Conservation (phyloP, 2,113 vertebrate species). For the Notarius lentiginosus region DNA sequence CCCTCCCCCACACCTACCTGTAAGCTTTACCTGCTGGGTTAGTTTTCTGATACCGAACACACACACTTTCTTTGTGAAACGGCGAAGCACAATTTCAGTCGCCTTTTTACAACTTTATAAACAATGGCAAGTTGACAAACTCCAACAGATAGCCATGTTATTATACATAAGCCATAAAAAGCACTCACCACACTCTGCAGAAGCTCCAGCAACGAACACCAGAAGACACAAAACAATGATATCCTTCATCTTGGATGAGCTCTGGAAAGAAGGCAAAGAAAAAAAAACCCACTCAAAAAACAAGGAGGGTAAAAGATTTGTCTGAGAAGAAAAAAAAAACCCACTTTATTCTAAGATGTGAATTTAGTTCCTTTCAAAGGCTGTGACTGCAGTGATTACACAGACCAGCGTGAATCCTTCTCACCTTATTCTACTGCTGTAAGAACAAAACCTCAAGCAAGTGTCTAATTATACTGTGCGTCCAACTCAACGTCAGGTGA, state of each 20-base stretch:
- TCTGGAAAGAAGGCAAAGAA: background rate
- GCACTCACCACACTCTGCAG: conserved; percentile 48
- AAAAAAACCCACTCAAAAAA: background rate
- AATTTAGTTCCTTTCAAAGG: background rate
- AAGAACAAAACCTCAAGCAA: background rate
- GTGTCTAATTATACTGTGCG: conserved; percentile 52
- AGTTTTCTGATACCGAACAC: background rate
- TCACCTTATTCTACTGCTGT: background rate
- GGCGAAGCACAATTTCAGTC: too few relatives aligned
- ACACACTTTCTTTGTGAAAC: too few relatives aligned
- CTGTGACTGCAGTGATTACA: too few relatives aligned
- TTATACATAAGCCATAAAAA: background rate
- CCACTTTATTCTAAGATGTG: background rate
- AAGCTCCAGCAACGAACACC: conserved; percentile 53
- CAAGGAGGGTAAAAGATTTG: background rate
- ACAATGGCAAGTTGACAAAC: background rate
- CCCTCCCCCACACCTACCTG: conserved; percentile 28
- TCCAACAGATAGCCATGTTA: background rate
- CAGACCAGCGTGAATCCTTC: background rate
- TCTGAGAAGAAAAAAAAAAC: background rate
- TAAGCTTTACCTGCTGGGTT: background rate
- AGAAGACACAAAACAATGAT: conserved; percentile 58
- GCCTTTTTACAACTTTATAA: background rate
- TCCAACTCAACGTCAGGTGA: conserved; percentile 54
- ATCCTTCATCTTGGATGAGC: conserved; percentile 57